Evolutionary conservation across 2,113 vertebrate species (phyloP).

Genomic region (Colistium nudipinnis): DNA sequence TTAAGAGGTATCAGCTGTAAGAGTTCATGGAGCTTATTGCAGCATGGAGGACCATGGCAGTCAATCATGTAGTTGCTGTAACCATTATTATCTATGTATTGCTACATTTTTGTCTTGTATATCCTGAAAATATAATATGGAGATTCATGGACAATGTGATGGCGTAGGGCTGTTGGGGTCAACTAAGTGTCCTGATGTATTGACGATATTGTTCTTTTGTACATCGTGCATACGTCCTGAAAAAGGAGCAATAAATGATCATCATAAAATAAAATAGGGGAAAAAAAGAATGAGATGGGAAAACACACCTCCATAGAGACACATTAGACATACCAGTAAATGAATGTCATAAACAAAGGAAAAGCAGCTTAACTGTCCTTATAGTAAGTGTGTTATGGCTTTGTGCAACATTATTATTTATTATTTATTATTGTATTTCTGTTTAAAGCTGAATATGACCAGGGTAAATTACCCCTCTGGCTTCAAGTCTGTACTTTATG

Average conservation of each 20-base stretch:
- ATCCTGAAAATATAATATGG: background rate
- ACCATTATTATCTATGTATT: background rate
- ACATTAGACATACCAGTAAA: conserved; percentile 3
- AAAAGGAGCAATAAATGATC: background rate
- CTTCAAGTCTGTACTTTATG: background rate
- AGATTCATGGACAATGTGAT: background rate
- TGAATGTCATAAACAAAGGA: background rate
- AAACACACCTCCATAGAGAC: background rate
- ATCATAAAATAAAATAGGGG: background rate
- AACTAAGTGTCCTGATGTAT: background rate
- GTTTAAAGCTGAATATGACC: no score
- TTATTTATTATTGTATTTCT: no score
- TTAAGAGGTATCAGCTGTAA: background rate
- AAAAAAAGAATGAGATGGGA: background rate
- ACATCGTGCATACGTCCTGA: background rate
- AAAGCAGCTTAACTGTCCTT: background rate
- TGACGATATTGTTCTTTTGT: background rate
- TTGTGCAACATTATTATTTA: background rate
- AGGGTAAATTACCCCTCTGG: no score
- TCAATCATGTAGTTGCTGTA: no score
- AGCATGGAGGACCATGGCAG: no score
- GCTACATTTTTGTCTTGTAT: background rate
- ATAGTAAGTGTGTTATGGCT: background rate
- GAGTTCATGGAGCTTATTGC: no score
- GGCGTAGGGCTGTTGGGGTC: no score